Evolutionary conservation across 1,140 invertebrate species (phyloP).

Genomic region (Zaprionus taronus): DNA sequence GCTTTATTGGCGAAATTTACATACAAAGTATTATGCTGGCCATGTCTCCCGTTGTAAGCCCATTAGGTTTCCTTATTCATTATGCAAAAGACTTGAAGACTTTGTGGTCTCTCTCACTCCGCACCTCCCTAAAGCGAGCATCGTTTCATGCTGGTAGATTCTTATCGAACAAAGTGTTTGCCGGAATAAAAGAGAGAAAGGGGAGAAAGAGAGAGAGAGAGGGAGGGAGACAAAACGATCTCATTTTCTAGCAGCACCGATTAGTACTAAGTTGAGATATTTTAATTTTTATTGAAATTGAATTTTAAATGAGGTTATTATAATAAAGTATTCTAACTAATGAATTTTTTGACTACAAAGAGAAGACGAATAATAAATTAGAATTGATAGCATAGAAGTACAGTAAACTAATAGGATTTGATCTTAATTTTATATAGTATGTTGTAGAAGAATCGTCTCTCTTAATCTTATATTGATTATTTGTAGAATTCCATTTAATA

Average conservation of each 20-base stretch:
- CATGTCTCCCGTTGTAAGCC: conserved; percentile 74
- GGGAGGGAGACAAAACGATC: not conserved
- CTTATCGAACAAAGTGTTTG: conserved; percentile 30
- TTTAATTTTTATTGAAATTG: conserved; percentile 8
- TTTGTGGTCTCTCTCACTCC: not conserved
- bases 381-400: not conserved
- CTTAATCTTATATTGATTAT: too few relatives aligned
- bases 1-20: conserved; percentile 79
- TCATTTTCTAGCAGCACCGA: conserved; percentile 1
- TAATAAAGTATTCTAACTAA: not conserved
- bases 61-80: conserved; percentile 41
- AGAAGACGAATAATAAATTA: not conserved
- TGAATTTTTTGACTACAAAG: not conserved
- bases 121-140: conserved; percentile 9
- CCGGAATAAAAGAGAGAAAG: not conserved
- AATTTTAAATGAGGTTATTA: conserved; percentile 2
- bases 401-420: too few relatives aligned
- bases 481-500: too few relatives aligned
- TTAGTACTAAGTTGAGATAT: conserved; percentile 1
- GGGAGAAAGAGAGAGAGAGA: not conserved
- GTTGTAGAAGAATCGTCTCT: too few relatives aligned
- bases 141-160: conserved; percentile 32
- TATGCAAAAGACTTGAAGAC: conserved; percentile 40
- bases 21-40: conserved; percentile 80
- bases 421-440: too few relatives aligned